Base-by-base conservation (phyloP, 2,888 invertebrate genomes). In the Cistogaster globosa region DNA sequence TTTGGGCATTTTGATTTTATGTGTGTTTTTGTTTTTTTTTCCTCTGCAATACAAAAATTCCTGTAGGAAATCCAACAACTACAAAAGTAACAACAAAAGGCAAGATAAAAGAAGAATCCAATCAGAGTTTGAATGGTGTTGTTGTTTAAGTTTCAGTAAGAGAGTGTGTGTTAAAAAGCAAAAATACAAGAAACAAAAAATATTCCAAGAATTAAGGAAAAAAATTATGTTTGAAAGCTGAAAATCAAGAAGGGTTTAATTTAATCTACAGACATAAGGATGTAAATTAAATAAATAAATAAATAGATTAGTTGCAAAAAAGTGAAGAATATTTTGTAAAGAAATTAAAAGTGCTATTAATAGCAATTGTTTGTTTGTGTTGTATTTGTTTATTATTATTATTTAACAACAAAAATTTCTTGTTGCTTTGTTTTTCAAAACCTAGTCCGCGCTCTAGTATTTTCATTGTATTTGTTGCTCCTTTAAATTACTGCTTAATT, bases 1-100 rank as follows among this genome's bases (percentile, higher is more conserved):
- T 74, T 78, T 74, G 72, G 78, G 77, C 67, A 42, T 51, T 57
- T 82, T 32, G 32, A 32, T 32, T 32, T 32, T 5, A 32, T 14
- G 5, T 72, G 51, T 42, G 5, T 65, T 62, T 45, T 55, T 14
- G 51, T 67, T 51, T 67, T 58, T 36, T 75, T 45, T 7, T 42
- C 18, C 51, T 9, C 32, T 65, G 51, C 20, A 42, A 68, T n/a
- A 63, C 55, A 53, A 69, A 76, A 84, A 68, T 78, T 85, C 85
- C 85, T 82, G 69, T 75, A 79, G 78, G 76, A 74, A 85, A 78
- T 82, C 18, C 69, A 69, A 69, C 48, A 84, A 72, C 55, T 72
- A 74, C 32, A 67, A 79, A 67, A 77, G 48, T 5, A 20, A 74
- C 51, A 45, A 77, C n/a, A 72, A 71, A 80, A 12, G 22, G 36